Percentiles rank a stretch among this genome's conserved stretches.
Evolutionary conservation across 2,113 vertebrate species (phyloP).

Genomic region (Clarias gariepinus): DNA sequence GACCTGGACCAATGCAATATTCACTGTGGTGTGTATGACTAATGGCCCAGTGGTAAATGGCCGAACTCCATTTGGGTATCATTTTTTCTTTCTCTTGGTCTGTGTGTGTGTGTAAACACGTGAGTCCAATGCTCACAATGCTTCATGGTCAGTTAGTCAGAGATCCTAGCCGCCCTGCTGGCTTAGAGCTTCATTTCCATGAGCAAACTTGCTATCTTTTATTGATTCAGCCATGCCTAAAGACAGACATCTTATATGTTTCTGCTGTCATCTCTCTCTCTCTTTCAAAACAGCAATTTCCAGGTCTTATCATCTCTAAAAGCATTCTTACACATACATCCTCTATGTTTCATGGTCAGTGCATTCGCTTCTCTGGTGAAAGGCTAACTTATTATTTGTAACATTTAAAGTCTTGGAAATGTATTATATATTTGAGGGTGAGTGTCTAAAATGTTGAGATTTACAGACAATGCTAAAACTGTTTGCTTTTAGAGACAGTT

Average conservation of each 20-base stretch:
- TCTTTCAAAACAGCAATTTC: slow-evolving; percentile 19
- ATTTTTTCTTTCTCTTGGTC: background rate
- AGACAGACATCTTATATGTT: background rate
- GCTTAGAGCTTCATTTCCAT: slow-evolving; percentile 19
- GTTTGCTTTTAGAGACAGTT: background rate
- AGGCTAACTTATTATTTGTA: slow-evolving; percentile 37
- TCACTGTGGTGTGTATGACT: slow-evolving; percentile 7
- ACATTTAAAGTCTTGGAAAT: slow-evolving; percentile 40
- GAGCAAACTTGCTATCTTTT: background rate
- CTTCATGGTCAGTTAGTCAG: slow-evolving; percentile 24
- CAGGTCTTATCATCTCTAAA: slow-evolving; percentile 37
- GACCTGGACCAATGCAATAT: slow-evolving; percentile 10
- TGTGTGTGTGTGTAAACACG: background rate
- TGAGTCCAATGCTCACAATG: background rate
- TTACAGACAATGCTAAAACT: background rate
- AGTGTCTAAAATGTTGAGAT: slow-evolving; percentile 6
- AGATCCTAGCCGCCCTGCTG: background rate
- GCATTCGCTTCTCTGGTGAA: slow-evolving; percentile 26
- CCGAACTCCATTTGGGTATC: background rate
- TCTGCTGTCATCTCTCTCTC: slow-evolving; percentile 2
- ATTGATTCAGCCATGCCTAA: slow-evolving; percentile 30
- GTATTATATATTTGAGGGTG: slow-evolving; percentile 34
- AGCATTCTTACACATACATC: background rate
- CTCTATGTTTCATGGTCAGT: slow-evolving; percentile 2
- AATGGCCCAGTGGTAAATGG: slow-evolving; percentile 12